These are phyloP conservation scores for Phorcus lineatus DNA, from an alignment of 2,888 invertebrate species.

Conservation along the genomic window DNA sequence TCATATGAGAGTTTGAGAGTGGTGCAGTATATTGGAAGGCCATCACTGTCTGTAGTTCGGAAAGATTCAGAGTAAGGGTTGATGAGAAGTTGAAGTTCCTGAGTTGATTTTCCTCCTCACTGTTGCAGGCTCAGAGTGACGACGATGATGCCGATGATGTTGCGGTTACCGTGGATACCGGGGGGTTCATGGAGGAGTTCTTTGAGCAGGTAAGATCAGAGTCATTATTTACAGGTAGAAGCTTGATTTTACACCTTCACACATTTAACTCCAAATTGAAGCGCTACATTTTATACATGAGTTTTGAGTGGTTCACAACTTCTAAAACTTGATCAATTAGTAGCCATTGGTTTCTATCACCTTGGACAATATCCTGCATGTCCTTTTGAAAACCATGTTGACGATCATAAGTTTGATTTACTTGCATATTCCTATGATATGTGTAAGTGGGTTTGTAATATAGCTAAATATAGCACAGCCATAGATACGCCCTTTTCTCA, in stretches of 20 bases:
- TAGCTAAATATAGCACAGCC: not conserved
- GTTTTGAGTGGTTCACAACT: not conserved
- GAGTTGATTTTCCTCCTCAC: too few species aligned
- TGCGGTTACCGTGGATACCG: conserved; percentile 92
- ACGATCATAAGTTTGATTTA: too few species aligned
- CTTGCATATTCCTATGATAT: not conserved
- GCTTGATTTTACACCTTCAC: not conserved
- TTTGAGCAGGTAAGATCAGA: conserved; percentile 92
- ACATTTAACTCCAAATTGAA: not conserved
- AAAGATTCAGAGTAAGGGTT: too few species aligned
- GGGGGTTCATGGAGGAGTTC: conserved; percentile 99
- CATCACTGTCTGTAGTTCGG: too few species aligned
- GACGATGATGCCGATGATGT: conserved; percentile 98
- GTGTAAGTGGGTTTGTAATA: not conserved
- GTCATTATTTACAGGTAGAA: not conserved
- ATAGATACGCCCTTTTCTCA: too few species aligned
- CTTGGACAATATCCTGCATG: too few species aligned
- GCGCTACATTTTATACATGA: not conserved
- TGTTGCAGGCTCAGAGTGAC: conserved; percentile 94
- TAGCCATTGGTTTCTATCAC: too few species aligned
- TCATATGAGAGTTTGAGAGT: too few species aligned
- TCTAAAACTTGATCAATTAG: too few species aligned
- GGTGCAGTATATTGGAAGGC: too few species aligned
- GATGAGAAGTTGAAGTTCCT: too few species aligned
- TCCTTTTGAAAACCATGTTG: too few species aligned